These are phyloP conservation scores for Xyrauchen texanus DNA, from an alignment of 2,113 vertebrate species.

Conservation along the genomic window DNA sequence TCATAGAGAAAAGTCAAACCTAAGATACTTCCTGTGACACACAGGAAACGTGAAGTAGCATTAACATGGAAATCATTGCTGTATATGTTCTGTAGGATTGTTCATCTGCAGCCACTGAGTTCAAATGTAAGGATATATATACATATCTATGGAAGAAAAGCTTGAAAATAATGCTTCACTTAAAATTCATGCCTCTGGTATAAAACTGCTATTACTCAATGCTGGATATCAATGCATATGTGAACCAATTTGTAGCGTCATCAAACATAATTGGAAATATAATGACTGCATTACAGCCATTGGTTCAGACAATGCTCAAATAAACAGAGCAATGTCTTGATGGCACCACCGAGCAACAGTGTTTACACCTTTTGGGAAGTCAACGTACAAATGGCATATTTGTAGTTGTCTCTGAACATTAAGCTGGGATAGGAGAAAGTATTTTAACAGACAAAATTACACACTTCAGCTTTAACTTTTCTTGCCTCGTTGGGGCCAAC, in stretches of 20 bases:
- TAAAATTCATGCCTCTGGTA: background rate
- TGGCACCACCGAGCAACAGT: too few species aligned
- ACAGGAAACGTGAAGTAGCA: constrained; percentile 21
- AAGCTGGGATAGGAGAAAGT: too few species aligned
- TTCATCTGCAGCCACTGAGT: background rate
- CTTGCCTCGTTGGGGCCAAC: constrained; percentile 21
- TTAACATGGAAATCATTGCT: background rate
- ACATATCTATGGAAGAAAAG: background rate
- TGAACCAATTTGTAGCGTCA: background rate
- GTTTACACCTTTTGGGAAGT: too few species aligned
- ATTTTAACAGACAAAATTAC: too few species aligned
- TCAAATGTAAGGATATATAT: background rate
- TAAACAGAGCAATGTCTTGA: too few species aligned
- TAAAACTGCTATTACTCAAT: constrained; percentile 20
- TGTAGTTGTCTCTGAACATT: too few species aligned
- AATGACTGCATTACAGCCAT: too few species aligned
- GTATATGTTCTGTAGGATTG: constrained; percentile 6
- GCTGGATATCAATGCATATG: constrained; percentile 15
- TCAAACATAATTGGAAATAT: too few species aligned
- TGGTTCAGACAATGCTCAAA: too few species aligned
- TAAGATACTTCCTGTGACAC: background rate
- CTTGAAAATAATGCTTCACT: background rate
- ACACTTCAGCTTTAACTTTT: too few species aligned
- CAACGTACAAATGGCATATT: too few species aligned
- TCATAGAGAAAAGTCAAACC: too few species aligned